phyloP scores from a whole-genome alignment of 2,113 vertebrate species.

The Ibidorhyncha struthersii region DNA sequence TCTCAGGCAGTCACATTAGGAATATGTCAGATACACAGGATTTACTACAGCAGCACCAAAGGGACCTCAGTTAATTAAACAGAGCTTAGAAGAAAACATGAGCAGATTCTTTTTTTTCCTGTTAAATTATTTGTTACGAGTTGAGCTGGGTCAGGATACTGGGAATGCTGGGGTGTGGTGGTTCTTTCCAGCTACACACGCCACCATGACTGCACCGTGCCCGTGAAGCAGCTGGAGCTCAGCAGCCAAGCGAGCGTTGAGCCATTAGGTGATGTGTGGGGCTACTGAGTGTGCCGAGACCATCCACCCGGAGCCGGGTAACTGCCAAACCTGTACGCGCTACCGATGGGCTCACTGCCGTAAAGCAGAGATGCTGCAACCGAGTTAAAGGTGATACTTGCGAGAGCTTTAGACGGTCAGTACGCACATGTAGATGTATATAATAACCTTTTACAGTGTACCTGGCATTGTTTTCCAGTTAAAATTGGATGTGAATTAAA shows the following conservation, averaged over 20 bases:
- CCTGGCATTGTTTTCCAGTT: background rate
- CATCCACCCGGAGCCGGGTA: rapidly evolving
- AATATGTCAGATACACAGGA: rapidly evolving
- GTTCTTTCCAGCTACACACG: background rate
- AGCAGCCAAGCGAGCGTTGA: background rate
- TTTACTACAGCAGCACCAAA: background rate
- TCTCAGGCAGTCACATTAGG: rapidly evolving
- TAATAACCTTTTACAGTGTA: background rate
- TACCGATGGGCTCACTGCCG: rapidly evolving
- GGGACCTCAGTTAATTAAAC: background rate
- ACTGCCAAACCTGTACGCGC: rapidly evolving
- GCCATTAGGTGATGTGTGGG: background rate
- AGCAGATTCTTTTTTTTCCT: background rate
- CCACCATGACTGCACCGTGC: rapidly evolving
- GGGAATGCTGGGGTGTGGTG: background rate
- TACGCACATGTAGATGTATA: rapidly evolving
- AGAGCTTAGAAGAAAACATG: background rate
- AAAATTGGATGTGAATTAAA: background rate
- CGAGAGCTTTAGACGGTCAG: rapidly evolving
- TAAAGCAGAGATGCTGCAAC: background rate
- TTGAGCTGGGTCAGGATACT: background rate
- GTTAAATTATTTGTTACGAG: background rate
- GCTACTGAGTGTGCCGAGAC: rapidly evolving
- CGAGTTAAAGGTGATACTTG: background rate
- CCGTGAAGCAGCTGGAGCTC: background rate